Evolutionary conservation across 1,140 invertebrate genomes (phyloP).

Genomic region (Penaeus vannamei): DNA sequence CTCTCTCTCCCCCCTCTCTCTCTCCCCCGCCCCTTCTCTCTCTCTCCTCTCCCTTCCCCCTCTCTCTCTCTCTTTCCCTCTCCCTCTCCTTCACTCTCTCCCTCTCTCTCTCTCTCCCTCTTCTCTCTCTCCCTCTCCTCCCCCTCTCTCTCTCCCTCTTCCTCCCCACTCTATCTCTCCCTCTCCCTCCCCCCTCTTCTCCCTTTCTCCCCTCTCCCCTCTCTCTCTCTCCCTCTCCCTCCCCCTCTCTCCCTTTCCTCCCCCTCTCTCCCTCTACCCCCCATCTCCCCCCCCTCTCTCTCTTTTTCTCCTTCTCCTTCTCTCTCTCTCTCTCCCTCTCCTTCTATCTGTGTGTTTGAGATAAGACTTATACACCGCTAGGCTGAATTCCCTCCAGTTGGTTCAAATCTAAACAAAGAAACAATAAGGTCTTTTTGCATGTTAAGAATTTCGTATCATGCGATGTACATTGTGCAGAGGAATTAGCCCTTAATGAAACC

Average conservation of each 20-base stretch:
- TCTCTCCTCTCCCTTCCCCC: neutral
- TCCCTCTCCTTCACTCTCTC: too few relatives aligned
- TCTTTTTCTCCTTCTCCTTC: neutral
- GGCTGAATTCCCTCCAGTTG: too few relatives aligned
- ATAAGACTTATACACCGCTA: neutral
- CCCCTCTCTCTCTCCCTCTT: neutral
- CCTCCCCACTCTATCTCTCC: neutral
- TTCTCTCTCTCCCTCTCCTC: neutral
- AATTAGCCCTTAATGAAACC: too few relatives aligned
- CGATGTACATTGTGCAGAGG: too few relatives aligned
- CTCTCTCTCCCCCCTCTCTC: too few relatives aligned
- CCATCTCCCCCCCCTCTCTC: neutral
- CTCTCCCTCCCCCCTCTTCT: neutral
- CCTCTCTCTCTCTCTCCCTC: neutral
- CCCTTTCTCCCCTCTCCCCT: neutral
- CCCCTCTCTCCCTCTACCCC: neutral
- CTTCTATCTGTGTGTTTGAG: neutral
- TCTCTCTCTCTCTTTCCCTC: too few relatives aligned
- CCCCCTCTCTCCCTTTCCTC: neutral
- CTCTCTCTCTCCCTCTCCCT: neutral
- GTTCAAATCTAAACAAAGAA: too few relatives aligned
- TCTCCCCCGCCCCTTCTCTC: neutral
- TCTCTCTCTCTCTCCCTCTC: slow-evolving; percentile 24
- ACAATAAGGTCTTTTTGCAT: too few relatives aligned
- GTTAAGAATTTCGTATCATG: too few relatives aligned